Base-by-base conservation (phyloP, 2,113 vertebrate species). In the Pongo pygmaeus region DNA sequence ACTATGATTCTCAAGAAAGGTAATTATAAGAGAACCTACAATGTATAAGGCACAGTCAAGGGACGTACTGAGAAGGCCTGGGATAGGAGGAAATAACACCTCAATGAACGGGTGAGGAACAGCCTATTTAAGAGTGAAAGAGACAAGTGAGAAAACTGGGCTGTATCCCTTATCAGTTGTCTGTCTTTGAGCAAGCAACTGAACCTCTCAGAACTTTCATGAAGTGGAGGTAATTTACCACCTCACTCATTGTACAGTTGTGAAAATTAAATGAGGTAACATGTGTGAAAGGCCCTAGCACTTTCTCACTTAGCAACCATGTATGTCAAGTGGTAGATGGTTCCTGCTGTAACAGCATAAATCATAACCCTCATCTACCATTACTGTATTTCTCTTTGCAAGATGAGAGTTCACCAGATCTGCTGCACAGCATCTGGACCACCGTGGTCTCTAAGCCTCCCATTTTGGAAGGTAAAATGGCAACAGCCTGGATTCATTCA, bases 1-100 rank as follows among this genome's bases (percentile, higher is more conserved):
- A 83, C 38, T 35, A 74, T 25, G 75, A 87, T 92, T 69, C 67
- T 22, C 27, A 83, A 96, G 87, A 88, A 92, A 87, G 22, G 17
- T 43, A 79, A 89, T 38, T 86, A 75, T 0, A 79, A 70, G 46
- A 86, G n/a, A 32, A 70, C 70, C 90, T 87, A 77, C 70, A 84
- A 38, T 8, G 88, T 23, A 43, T 81, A 61, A 23, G 46, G 72
- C 52, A n/a, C 2, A 1, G 50, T 87, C 48, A 78, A 77, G 46
- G 35, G 55, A 87, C 46, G 35, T 14, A 8, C 10, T 4, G 12
- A 46, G n/a, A 83, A 16, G 22, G 32, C 20, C 72, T 22, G 3
- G 38, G 14, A n/a, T 6, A 23, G 61, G 30, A 3, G 43, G 40
- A 84, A 87, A 35, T 32, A 43, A 74, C 7, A 30, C 4, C n/a